Evolutionary conservation across 2,797 vertebrate species (phyloP).

Genomic region (Pantherophis vulpinus): DNA sequence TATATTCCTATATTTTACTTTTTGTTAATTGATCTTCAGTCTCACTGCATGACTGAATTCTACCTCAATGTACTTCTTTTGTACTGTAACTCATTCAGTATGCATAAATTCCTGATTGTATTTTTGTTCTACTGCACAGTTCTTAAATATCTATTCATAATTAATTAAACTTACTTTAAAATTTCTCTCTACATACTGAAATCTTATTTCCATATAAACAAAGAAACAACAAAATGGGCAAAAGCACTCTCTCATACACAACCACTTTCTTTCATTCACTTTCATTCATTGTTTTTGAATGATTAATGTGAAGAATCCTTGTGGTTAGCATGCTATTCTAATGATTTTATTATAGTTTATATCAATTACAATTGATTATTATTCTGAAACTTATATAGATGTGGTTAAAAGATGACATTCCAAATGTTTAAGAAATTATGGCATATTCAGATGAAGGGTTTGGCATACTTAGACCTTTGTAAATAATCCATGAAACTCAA

Average conservation of each 20-base stretch:
- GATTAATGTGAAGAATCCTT: background rate
- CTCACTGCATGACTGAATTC: background rate
- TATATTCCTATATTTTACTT: background rate
- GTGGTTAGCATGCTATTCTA: slow-evolving; percentile 26
- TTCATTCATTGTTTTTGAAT: background rate
- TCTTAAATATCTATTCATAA: background rate
- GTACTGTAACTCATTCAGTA: background rate
- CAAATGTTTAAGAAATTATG: background rate
- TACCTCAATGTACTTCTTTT: background rate
- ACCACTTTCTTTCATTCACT: background rate
- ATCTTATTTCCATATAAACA: background rate
- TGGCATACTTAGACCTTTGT: background rate
- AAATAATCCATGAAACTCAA: background rate
- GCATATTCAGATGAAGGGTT: background rate
- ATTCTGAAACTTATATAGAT: slow-evolving; percentile 11
- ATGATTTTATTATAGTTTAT: slow-evolving; percentile 6
- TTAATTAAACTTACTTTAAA: background rate
- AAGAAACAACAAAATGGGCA: background rate
- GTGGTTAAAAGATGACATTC: background rate
- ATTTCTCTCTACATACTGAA: background rate
- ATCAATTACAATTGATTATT: slow-evolving; percentile 1
- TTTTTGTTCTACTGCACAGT: background rate
- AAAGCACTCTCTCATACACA: background rate
- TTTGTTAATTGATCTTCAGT: background rate
- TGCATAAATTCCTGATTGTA: background rate